phyloP scores from a whole-genome alignment of 2,113 vertebrate genomes.

The Cephalopterus ornatus region DNA sequence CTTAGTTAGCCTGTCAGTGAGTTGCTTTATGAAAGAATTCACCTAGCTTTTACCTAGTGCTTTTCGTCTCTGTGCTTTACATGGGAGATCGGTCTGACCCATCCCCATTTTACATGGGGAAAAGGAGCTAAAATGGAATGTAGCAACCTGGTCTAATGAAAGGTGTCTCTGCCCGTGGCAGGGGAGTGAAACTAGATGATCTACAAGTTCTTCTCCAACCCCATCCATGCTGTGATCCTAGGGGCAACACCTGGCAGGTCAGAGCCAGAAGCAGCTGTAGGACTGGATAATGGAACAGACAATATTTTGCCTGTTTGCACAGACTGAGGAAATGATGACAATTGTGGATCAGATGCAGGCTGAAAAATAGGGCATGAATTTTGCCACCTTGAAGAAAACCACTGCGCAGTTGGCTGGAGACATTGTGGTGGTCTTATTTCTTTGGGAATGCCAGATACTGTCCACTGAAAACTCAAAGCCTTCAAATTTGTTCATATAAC shows the following conservation, averaged over 20 bases:
- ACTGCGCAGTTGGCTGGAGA: neutral
- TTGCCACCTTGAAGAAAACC: neutral
- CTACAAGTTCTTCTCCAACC: neutral
- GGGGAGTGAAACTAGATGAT: neutral
- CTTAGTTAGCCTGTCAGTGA: neutral
- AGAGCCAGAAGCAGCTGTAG: neutral
- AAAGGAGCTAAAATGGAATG: neutral
- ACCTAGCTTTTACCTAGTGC: neutral
- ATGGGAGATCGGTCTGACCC: neutral
- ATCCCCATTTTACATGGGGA: neutral
- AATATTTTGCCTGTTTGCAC: neutral
- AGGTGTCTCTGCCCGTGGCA: neutral
- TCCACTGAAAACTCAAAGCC: neutral
- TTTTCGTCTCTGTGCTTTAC: neutral
- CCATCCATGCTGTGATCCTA: neutral
- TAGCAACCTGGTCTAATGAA: neutral
- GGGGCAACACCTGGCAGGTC: neutral
- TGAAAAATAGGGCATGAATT: neutral
- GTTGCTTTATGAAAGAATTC: neutral
- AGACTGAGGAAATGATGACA: neutral
- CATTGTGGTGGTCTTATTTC: neutral
- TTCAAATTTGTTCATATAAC: neutral
- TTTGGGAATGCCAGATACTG: neutral
- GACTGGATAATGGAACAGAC: neutral
- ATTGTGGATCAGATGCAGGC: neutral